Conservation (phyloP, 2,888 invertebrate species). For the Zootermopsis nevadensis region DNA sequence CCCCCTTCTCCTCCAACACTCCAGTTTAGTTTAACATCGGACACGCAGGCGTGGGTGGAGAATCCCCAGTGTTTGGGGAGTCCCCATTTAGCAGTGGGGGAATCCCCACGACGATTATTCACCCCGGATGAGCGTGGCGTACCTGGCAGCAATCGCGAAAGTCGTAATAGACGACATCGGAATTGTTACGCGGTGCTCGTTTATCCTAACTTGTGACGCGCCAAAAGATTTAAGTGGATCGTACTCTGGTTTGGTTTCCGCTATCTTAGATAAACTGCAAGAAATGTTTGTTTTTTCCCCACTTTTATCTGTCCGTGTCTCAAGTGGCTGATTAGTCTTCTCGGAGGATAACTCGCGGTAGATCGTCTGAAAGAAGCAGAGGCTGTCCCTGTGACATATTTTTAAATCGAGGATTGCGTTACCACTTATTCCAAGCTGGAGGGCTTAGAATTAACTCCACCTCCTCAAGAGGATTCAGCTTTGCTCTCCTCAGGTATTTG, state of each 20-base stretch:
- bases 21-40: too few relatives aligned
- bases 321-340: not conserved
- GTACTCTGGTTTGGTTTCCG: not conserved
- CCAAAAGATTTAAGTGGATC: too few relatives aligned
- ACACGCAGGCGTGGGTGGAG: too few relatives aligned
- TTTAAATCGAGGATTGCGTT: not conserved
- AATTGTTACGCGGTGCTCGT: too few relatives aligned
- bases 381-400: not conserved
- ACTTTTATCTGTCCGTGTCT: not conserved
- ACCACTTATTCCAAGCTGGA: not conserved
- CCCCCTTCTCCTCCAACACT: too few relatives aligned
- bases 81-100: too few relatives aligned
- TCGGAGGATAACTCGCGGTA: not conserved
- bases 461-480: not conserved
- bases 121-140: too few relatives aligned
- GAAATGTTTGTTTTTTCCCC: not conserved
- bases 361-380: not conserved
- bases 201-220: too few relatives aligned
- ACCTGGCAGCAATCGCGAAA: too few relatives aligned
- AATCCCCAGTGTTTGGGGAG: too few relatives aligned
- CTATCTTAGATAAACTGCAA: not conserved
- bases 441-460: not conserved
- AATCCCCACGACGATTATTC: too few relatives aligned
- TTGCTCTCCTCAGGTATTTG: not conserved
- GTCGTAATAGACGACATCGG: too few relatives aligned